Conservation (phyloP, 1,140 invertebrate species). For the Caenorhabditis remanei region DNA sequence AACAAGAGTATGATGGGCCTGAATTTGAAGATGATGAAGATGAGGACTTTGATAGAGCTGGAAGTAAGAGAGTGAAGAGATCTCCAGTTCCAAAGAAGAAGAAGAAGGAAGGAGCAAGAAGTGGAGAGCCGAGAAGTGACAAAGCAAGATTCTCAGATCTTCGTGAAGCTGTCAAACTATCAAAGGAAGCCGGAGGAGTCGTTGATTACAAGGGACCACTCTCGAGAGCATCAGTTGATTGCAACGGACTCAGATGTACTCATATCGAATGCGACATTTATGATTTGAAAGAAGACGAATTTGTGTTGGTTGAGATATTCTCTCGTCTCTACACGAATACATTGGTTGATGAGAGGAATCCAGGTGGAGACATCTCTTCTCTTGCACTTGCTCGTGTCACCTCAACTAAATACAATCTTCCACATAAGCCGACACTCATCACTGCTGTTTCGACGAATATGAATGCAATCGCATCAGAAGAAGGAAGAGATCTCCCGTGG, state of each 20-base stretch:
- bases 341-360: constrained; percentile 72
- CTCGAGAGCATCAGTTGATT: constrained; percentile 71
- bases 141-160: constrained; percentile 66
- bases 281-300: constrained; percentile 74
- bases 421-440: constrained; percentile 65
- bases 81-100: constrained; percentile 59
- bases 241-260: constrained; percentile 73
- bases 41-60: constrained; percentile 53
- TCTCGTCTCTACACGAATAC: constrained; percentile 77
- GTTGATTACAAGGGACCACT: constrained; percentile 73
- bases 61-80: constrained; percentile 59
- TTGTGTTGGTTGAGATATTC: constrained; percentile 74
- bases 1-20: constrained; percentile 57
- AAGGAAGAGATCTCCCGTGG: constrained; percentile 62
- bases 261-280: constrained; percentile 76
- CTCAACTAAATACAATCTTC: constrained; percentile 71
- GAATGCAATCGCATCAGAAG: constrained; percentile 38
- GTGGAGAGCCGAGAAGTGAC: constrained; percentile 41
- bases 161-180: constrained; percentile 70
- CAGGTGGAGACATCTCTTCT: constrained; percentile 75
- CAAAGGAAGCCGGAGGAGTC: constrained; percentile 71
- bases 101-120: constrained; percentile 11
- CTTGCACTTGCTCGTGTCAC: constrained; percentile 74
- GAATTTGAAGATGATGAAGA: constrained; percentile 61
- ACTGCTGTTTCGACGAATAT: constrained; percentile 57